Conservation (phyloP, 1,140 invertebrate genomes). For the Zaprionus camerounensis region DNA sequence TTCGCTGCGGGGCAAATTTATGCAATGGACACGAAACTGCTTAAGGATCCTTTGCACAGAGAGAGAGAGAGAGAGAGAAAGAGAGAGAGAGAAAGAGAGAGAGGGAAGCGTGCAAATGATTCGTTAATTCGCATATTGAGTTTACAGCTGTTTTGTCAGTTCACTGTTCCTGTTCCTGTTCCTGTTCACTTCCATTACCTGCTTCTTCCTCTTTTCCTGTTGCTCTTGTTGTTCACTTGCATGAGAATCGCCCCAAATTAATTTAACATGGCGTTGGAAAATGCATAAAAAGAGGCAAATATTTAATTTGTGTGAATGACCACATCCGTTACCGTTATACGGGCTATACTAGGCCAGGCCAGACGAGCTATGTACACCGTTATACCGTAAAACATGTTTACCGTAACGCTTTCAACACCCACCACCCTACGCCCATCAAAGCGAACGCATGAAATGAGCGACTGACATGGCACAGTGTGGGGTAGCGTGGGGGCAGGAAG, state of each 20-base stretch:
- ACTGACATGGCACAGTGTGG: slow-evolving; percentile 43
- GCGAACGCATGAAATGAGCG: slow-evolving; percentile 54
- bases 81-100: not conserved
- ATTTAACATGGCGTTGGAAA: slow-evolving; percentile 37
- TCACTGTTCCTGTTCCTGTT: not conserved
- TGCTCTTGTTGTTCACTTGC: slow-evolving; percentile 10
- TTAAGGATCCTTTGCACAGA: not conserved
- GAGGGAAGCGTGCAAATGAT: slow-evolving; percentile 5
- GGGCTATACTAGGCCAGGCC: not conserved
- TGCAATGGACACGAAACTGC: not conserved
- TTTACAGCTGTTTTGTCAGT: slow-evolving; percentile 21
- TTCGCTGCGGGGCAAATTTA: not conserved
- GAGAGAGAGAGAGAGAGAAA: not conserved
- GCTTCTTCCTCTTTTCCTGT: not conserved
- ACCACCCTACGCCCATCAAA: not conserved
- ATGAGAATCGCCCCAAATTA: slow-evolving; percentile 57
- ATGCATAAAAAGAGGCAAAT: slow-evolving; percentile 57
- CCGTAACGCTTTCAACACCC: slow-evolving; percentile 41
- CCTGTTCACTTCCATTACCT: too few species aligned
- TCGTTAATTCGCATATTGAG: slow-evolving; percentile 24
- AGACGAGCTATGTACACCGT: slow-evolving; percentile 21
- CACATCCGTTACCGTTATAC: slow-evolving; percentile 54
- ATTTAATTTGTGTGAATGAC: slow-evolving; percentile 77
- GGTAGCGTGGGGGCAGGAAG: not conserved
- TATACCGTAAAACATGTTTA: slow-evolving; percentile 48